phyloP scores from a whole-genome alignment of 2,888 invertebrate genomes.

The Quadroppia sp. region DNA sequence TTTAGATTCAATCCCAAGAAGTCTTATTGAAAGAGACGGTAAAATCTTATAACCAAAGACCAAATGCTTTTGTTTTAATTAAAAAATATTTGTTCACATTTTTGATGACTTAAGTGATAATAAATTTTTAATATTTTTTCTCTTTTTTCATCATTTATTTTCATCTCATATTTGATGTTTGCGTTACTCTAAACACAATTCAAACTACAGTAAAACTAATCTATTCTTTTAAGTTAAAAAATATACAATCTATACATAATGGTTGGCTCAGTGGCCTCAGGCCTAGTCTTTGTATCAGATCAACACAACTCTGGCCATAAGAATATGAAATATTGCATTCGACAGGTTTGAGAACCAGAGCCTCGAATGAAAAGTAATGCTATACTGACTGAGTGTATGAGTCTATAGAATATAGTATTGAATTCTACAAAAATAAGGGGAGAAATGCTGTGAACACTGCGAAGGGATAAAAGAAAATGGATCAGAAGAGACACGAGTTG shows the following conservation, averaged over 20 bases:
- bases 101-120: neutral
- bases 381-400: neutral
- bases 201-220: neutral
- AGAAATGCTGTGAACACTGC: neutral
- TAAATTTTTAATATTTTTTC: neutral
- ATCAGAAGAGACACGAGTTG: constrained; percentile 25
- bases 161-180: neutral
- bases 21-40: neutral
- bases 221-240: neutral
- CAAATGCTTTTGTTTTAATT: neutral
- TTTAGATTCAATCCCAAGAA: neutral
- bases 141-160: constrained; percentile 5
- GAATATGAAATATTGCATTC: neutral
- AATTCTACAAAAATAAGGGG: neutral
- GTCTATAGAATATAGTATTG: neutral
- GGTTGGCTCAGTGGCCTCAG: neutral
- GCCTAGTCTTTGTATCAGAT: neutral
- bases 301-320: neutral
- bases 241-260: neutral
- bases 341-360: neutral
- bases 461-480: neutral
- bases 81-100: neutral
- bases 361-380: neutral
- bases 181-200: neutral
- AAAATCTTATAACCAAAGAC: too few relatives aligned